Evolutionary conservation across 2,888 invertebrate genomes (phyloP), one percentile per base, ranked within the genome.

Genomic region (Lasioglossum malachurum): DNA sequence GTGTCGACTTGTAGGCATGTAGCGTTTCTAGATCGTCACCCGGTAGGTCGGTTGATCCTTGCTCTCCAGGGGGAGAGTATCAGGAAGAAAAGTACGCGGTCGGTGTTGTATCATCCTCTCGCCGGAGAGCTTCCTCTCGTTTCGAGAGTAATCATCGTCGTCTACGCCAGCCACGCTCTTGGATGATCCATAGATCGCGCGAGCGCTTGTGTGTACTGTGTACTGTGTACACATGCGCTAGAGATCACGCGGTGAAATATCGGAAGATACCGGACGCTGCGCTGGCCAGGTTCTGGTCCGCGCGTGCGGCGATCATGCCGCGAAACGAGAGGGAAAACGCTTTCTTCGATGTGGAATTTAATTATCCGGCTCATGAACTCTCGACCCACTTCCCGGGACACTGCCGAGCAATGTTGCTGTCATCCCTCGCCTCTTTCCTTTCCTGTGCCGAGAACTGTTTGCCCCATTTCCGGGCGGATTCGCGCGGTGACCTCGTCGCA

Each of bases 321-420:
- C 86, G 78, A 83, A 92, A 92, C 93, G 93, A 94, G 93, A 93
- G 93, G 94, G 93, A 94, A 94, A 94, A 93, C 93, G 92, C 94
- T 94, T 94, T 94, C 94, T 94, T 94, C 92, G 90, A 89, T 77
- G 87, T 91, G 92, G 93, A 94, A 94, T 94, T 94, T 92, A 93
- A 94, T 94, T 94, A 93, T 91, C 88, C 91, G 92, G 86, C 89
- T 90, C 87, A 88, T 94, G 94, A 94, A 93, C 94, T 93, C 93
- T 93, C 92, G 94, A 92, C 94, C 94, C 91, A 94, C 94, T 94
- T 94, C 83, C 82, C 82, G 75, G 44, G 49, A 73, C 69, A 81
- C 67, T 83, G 60, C 71, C 82, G 78, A 76, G 75, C 75, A 46
- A 57, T 84, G 69, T 86, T 83, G 78, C 86, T 80, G 84, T 77